Conservation (phyloP, 2,888 invertebrate genomes). For the Actias luna region DNA sequence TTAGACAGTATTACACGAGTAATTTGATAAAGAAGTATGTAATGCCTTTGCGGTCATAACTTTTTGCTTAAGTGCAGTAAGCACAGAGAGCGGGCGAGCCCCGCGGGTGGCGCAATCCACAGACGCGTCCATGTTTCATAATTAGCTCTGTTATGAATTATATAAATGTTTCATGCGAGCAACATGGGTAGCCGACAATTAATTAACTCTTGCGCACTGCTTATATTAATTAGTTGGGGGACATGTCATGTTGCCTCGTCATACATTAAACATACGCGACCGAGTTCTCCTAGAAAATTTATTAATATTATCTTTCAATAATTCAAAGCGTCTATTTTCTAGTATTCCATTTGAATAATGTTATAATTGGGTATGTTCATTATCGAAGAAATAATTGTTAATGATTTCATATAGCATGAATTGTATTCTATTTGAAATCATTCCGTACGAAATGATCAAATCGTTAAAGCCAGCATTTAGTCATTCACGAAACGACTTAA, state of each 20-base stretch:
- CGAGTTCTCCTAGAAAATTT: conserved; percentile 53
- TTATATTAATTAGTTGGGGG: conserved; percentile 73
- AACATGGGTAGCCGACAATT: conserved; percentile 70
- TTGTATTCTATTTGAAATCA: neutral
- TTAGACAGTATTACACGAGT: conserved; percentile 27
- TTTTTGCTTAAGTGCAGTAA: conserved; percentile 53
- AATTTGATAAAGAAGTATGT: conserved; percentile 48
- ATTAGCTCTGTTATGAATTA: conserved; percentile 78
- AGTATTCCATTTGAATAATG: neutral
- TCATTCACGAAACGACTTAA: too few species aligned
- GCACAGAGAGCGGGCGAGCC: conserved; percentile 44
- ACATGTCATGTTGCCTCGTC: conserved; percentile 66
- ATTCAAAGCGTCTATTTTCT: conserved; percentile 36
- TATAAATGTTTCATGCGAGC: conserved; percentile 77
- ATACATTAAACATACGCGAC: conserved; percentile 63
- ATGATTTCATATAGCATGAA: neutral
- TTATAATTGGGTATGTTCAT: neutral
- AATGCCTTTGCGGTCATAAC: conserved; percentile 50
- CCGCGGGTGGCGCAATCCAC: conserved; percentile 71
- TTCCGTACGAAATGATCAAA: too few species aligned
- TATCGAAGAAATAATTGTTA: neutral
- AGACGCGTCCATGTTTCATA: conserved; percentile 67
- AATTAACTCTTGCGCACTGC: conserved; percentile 73
- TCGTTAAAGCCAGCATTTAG: too few species aligned
- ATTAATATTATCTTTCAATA: conserved; percentile 54